These are phyloP conservation scores for Sminthurides aquaticus DNA, from an alignment of 2,888 invertebrate genomes.

Conservation along the genomic window DNA sequence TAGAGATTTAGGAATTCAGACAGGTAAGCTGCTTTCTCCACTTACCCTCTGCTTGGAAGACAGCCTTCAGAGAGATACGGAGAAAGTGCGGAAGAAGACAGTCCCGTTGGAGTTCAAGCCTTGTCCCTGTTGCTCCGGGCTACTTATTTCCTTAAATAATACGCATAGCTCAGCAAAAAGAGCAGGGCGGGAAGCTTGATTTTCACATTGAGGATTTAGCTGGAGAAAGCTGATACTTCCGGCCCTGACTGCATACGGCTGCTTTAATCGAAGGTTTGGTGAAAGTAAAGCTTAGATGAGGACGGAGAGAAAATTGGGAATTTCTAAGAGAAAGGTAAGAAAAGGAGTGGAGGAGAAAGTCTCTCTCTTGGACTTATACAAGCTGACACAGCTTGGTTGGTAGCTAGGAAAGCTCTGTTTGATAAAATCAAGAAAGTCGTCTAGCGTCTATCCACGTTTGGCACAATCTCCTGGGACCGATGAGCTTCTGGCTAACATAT, in stretches of 20 bases:
- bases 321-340: background rate
- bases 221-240: background rate
- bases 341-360: background rate
- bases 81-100: background rate
- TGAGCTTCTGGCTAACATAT: conserved; percentile 24
- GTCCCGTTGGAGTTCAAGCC: background rate
- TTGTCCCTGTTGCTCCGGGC: background rate
- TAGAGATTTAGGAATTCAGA: background rate
- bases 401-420: conserved; percentile 17
- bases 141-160: background rate
- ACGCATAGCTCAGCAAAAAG: background rate
- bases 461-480: conserved; percentile 25
- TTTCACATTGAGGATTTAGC: background rate
- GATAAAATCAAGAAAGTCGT: conserved; percentile 24
- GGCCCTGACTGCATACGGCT: background rate
- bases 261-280: too few relatives aligned
- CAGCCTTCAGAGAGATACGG: background rate
- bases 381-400: conserved; percentile 21
- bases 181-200: too few relatives aligned
- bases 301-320: too few relatives aligned
- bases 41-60: too few relatives aligned
- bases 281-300: too few relatives aligned
- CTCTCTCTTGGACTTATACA: background rate
- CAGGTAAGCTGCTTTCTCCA: background rate
- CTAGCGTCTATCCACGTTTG: conserved; percentile 19